Evolutionary conservation across 2,888 invertebrate genomes (phyloP).

Genomic region (Gryllus longicercus): DNA sequence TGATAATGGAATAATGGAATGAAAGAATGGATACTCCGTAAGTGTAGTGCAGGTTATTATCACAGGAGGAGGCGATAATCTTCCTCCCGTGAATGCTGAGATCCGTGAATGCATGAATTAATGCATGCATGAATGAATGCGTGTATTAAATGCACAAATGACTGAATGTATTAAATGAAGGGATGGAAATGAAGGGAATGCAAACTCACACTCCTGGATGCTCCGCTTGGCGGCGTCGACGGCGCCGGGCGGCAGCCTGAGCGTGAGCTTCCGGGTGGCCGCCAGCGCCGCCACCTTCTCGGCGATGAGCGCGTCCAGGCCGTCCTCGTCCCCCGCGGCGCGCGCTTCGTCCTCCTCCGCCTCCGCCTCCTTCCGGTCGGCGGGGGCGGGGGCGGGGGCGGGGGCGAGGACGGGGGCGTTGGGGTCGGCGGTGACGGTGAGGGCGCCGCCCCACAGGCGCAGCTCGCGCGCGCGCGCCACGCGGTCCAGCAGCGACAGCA

Average conservation of each 20-base stretch:
- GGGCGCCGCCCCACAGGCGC: neutral
- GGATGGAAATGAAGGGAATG: too few relatives aligned
- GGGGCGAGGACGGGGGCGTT: neutral
- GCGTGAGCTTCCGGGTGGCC: neutral
- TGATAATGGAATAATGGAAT: too few relatives aligned
- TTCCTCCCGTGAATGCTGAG: too few relatives aligned
- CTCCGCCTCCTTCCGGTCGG: neutral
- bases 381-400: neutral
- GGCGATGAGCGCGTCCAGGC: neutral
- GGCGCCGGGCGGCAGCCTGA: neutral
- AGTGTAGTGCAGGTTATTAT: too few relatives aligned
- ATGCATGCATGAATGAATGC: too few relatives aligned
- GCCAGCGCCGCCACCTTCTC: neutral
- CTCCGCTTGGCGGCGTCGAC: neutral
- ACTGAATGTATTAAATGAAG: too few relatives aligned
- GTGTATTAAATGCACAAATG: too few relatives aligned
- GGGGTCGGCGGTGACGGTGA: neutral
- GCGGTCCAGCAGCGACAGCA: neutral
- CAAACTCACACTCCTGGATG: conserved; percentile 43
- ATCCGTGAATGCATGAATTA: too few relatives aligned
- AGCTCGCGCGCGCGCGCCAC: neutral
- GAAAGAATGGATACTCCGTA: too few relatives aligned
- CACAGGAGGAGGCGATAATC: too few relatives aligned
- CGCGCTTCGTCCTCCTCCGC: neutral
- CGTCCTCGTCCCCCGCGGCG: neutral